Conservation (phyloP, 2,113 vertebrate genomes). For the Barnardius zonarius region DNA sequence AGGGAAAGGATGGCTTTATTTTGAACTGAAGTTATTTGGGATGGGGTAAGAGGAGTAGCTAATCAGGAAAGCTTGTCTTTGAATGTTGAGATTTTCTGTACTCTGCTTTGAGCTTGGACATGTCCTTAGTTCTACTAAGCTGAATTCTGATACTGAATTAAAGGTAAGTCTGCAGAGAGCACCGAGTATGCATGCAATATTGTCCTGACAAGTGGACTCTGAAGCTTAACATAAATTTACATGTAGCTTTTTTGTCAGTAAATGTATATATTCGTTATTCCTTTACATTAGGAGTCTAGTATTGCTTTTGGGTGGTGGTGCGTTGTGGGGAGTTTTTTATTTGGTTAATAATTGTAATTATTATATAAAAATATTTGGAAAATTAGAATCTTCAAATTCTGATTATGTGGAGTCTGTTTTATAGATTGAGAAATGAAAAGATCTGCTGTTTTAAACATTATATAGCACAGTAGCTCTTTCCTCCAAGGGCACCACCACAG, state of each 20-base stretch:
- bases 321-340: background rate
- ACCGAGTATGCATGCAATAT: background rate
- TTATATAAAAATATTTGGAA: background rate
- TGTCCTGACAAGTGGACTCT: background rate
- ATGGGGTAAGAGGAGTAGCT: background rate
- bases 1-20: background rate
- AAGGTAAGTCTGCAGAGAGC: background rate
- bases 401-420: background rate
- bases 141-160: background rate
- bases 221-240: background rate
- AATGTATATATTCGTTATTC: background rate
- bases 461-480: background rate
- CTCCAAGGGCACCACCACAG: background rate
- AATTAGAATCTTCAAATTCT: background rate
- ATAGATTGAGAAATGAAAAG: background rate
- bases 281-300: background rate
- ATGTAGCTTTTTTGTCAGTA: background rate
- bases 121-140: background rate
- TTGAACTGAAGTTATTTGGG: conserved; percentile 2
- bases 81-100: background rate
- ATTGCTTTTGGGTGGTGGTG: background rate
- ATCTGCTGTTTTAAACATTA: background rate
- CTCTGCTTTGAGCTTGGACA: background rate
- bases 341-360: background rate
- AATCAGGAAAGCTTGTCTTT: background rate